Evolutionary conservation across 2,888 invertebrate genomes (phyloP), one percentile per base, ranked within the genome.

Genomic region (Chloroclystis v-ata): DNA sequence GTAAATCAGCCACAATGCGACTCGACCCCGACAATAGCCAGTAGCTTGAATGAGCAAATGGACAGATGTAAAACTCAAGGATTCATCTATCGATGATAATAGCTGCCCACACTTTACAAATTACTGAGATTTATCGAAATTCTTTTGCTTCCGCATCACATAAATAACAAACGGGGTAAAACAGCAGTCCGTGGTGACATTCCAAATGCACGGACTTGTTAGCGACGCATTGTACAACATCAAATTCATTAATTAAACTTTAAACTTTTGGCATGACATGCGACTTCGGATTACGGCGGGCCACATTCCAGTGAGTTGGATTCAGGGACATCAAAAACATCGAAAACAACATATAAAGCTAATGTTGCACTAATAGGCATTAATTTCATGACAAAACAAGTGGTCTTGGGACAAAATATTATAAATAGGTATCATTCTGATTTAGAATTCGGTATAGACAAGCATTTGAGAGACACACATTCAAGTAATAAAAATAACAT

Each of bases 261-360:
- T 65, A 42, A 44, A 42, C 43, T 48, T 61, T 73, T 78, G 82
- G 82, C 83, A 82, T 81, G 81, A 79, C 84, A 84, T 82, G 84
- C 84, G 60, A 57, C 49, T 50, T 52, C 43, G 33, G 47, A 56
- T 58, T 39, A 56, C 44, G 28, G 32, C 64, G 53, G 60, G 54
- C 50, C 57, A 59, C 60, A 61, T 60, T 60, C 54, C 12, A 24
- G 43, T 57, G 57, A 51, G 50, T 54, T 1, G 10, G 14, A 16
- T 4, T 35, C 43, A 49, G 46, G 57, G 33, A 37, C 46, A 46
- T 13, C 44, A 45, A 49, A n/a, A 49, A 57, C 48, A 54, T 51
- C 48, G 41, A 54, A 52, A 55, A 54, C 56, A 53, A 58, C 52
- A 55, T 52, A 43, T 16, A 57, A 49, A 56, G 43, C 42, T 32